phyloP scores from a whole-genome alignment of 2,888 invertebrate species.

The Lepeophtheirus nordmannii region DNA sequence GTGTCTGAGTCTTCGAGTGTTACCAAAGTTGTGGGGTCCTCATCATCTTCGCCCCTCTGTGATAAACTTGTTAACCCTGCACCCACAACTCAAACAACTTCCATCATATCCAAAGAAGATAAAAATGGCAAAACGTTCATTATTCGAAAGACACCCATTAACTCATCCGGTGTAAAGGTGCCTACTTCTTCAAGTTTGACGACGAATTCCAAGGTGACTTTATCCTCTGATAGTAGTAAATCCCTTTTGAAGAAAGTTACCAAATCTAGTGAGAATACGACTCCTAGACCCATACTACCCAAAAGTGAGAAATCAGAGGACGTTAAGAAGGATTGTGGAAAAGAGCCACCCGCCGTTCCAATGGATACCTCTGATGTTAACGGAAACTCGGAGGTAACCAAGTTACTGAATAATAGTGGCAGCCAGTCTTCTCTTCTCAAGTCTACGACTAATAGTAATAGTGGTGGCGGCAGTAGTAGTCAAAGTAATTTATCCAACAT shows the following conservation, averaged over 20 bases:
- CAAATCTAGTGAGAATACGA: not conserved
- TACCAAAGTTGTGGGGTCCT: no score
- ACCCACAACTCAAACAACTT: not conserved
- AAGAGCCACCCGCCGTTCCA: not conserved
- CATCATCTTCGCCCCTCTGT: no score
- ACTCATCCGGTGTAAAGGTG: not conserved
- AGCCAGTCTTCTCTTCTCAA: not conserved
- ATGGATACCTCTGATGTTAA: not conserved
- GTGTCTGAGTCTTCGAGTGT: no score
- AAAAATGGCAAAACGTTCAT: not conserved
- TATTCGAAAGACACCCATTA: not conserved
- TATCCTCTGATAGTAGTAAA: no score
- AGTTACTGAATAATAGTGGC: not conserved
- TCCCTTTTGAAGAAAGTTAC: not conserved
- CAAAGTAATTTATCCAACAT: conserved; percentile 5
- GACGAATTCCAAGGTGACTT: not conserved
- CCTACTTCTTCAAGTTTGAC: not conserved
- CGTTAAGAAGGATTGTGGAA: not conserved
- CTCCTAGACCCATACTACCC: not conserved
- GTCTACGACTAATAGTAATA: not conserved
- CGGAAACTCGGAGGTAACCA: not conserved
- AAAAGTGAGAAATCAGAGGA: not conserved
- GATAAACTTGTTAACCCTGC: no score
- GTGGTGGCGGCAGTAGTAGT: not conserved
- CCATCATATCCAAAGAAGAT: not conserved